Evolutionary conservation across 1,140 invertebrate species (phyloP).

Genomic region (Drosophila prosaltans): DNA sequence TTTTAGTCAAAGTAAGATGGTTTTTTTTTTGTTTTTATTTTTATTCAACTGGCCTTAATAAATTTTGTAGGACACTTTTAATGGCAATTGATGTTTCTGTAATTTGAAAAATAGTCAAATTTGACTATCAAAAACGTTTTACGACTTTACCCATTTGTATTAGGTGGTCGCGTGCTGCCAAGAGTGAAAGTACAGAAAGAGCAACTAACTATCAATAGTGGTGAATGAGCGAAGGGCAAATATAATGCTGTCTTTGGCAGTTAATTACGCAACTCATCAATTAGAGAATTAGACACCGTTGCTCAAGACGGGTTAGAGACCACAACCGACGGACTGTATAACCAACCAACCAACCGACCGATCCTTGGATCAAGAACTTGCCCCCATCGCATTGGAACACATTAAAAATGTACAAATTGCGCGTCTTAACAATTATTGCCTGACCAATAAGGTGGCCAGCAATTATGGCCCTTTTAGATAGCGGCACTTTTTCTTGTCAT

Average conservation of each 20-base stretch:
- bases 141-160: slow-evolving; percentile 1
- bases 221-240: slow-evolving; percentile 39
- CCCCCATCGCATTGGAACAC: slow-evolving; percentile 33
- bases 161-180: slow-evolving; percentile 9
- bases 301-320: slow-evolving; percentile 3
- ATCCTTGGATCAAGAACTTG: slow-evolving; percentile 19
- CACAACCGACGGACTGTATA: neutral
- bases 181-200: slow-evolving; percentile 37
- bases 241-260: slow-evolving; percentile 71
- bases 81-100: slow-evolving; percentile 6
- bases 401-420: slow-evolving; percentile 80
- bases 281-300: slow-evolving; percentile 38
- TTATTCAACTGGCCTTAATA: neutral
- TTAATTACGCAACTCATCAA: slow-evolving; percentile 83
- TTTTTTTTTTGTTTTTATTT: neutral
- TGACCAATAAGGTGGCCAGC: slow-evolving; percentile 58
- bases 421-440: slow-evolving; percentile 80
- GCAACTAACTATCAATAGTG: slow-evolving; percentile 43
- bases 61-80: slow-evolving; percentile 9
- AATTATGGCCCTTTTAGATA: slow-evolving; percentile 69
- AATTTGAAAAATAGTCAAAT: slow-evolving; percentile 13
- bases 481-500: slow-evolving; percentile 11
- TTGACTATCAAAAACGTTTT: slow-evolving; percentile 14
- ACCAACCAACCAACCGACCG: neutral
- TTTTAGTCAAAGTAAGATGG: too few relatives aligned